phyloP scores from a whole-genome alignment of 2,888 invertebrate species.

The Ommatoiulus sabulosus region DNA sequence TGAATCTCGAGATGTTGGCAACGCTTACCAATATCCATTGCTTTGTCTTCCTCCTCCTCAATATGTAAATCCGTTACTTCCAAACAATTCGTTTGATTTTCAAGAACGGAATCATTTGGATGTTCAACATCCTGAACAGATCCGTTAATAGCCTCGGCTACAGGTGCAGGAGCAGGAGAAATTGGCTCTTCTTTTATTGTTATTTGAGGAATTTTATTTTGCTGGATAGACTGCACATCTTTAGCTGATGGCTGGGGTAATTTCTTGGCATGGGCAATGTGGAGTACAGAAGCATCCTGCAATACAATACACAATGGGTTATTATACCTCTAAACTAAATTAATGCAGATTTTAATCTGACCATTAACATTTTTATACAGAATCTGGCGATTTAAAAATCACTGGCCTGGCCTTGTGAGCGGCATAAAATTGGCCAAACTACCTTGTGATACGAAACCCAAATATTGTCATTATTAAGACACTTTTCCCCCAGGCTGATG shows the following conservation, averaged over 20 bases:
- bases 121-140: conserved; percentile 6
- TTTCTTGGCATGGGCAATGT: neutral
- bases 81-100: conserved; percentile 11
- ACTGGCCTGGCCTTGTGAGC: no score
- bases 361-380: no score
- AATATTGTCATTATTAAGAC: no score
- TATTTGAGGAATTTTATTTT: neutral
- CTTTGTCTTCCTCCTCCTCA: conserved; percentile 53
- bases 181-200: neutral
- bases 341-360: no score
- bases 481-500: no score
- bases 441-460: no score
- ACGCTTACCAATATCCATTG: conserved; percentile 24
- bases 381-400: no score
- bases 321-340: no score
- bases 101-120: neutral
- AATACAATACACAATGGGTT: neutral
- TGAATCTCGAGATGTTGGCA: neutral
- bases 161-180: neutral
- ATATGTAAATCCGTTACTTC: neutral
- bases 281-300: conserved; percentile 14
- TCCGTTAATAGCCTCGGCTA: neutral
- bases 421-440: no score
- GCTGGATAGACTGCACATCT: neutral
- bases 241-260: neutral